phyloP scores from a whole-genome alignment of 2,888 invertebrate genomes.

The Scaptomyza flava region DNA sequence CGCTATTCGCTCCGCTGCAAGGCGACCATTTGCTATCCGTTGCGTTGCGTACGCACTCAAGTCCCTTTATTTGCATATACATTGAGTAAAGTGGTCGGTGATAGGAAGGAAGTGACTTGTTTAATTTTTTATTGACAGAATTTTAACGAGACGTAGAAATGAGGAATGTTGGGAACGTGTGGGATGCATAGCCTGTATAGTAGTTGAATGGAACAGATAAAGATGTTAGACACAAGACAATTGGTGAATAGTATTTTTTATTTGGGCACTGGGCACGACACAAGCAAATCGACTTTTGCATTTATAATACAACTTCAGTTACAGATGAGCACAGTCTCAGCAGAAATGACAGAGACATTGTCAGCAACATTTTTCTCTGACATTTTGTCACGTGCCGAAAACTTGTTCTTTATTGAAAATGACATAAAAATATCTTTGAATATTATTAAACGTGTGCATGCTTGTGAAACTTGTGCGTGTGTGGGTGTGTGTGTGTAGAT shows the following conservation, averaged over 20 bases:
- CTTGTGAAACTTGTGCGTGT: slow-evolving; percentile 15
- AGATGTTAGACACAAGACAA: slow-evolving; percentile 53
- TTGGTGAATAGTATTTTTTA: slow-evolving; percentile 29
- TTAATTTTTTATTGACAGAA: slow-evolving; percentile 52
- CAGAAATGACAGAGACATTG: slow-evolving; percentile 5
- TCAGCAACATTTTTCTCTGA: slow-evolving; percentile 14
- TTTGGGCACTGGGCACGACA: slow-evolving; percentile 14
- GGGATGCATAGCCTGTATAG: neutral
- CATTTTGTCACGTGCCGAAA: slow-evolving; percentile 67
- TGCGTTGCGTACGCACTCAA: slow-evolving; percentile 36
- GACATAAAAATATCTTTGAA: slow-evolving; percentile 46
- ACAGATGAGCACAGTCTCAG: slow-evolving; percentile 4
- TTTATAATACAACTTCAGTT: slow-evolving; percentile 21
- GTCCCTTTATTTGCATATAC: slow-evolving; percentile 57
- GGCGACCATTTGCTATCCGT: slow-evolving; percentile 16
- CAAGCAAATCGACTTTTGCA: slow-evolving; percentile 68
- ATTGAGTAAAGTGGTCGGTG: neutral
- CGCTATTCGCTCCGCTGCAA: neutral
- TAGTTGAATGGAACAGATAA: slow-evolving; percentile 25
- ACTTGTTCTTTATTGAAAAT: slow-evolving; percentile 62
- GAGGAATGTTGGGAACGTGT: neutral
- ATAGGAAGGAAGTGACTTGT: slow-evolving; percentile 16
- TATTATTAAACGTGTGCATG: slow-evolving; percentile 21
- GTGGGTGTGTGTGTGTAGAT: slow-evolving; percentile 4
- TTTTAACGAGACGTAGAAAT: slow-evolving; percentile 33